These are phyloP conservation scores for Ploceus nigricollis DNA, from an alignment of 2,113 vertebrate genomes.

Conservation along the genomic window DNA sequence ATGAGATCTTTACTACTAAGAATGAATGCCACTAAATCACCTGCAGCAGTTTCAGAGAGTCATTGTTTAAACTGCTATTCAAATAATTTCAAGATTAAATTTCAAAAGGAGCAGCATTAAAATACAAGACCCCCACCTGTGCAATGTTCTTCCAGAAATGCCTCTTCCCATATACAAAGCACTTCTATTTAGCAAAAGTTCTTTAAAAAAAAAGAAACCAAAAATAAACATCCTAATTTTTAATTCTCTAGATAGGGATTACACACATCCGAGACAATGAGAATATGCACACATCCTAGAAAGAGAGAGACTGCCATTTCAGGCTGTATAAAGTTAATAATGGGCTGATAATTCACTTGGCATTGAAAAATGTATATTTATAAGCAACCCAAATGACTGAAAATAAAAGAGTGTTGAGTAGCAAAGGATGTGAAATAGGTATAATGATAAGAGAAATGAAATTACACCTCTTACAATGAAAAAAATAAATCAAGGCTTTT, in stretches of 20 bases:
- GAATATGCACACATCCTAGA: background rate
- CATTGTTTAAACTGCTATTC: constrained; percentile 24
- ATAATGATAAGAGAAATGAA: constrained; percentile 57
- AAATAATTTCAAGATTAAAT: constrained; percentile 62
- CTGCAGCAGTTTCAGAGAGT: background rate
- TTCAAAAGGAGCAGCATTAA: constrained; percentile 47
- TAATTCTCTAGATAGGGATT: constrained; percentile 20
- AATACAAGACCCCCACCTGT: constrained; percentile 37
- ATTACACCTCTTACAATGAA: constrained; percentile 38
- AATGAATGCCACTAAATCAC: background rate
- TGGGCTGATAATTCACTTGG: constrained; percentile 49
- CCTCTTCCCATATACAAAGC: constrained; percentile 7
- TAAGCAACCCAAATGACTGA: constrained; percentile 60
- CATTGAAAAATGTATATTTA: constrained; percentile 66
- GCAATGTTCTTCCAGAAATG: constrained; percentile 35
- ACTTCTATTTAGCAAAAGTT: constrained; percentile 35
- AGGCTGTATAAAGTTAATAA: constrained; percentile 49
- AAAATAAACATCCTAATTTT: background rate
- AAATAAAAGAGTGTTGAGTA: constrained; percentile 59
- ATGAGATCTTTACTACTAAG: background rate
- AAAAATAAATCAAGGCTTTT: constrained; percentile 40
- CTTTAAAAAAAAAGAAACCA: background rate
- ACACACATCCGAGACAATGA: background rate
- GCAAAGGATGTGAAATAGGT: constrained; percentile 57
- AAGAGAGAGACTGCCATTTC: constrained; percentile 16